Conservation (phyloP, 1,140 invertebrate species). For the Ptiloglossa arizonensis region DNA sequence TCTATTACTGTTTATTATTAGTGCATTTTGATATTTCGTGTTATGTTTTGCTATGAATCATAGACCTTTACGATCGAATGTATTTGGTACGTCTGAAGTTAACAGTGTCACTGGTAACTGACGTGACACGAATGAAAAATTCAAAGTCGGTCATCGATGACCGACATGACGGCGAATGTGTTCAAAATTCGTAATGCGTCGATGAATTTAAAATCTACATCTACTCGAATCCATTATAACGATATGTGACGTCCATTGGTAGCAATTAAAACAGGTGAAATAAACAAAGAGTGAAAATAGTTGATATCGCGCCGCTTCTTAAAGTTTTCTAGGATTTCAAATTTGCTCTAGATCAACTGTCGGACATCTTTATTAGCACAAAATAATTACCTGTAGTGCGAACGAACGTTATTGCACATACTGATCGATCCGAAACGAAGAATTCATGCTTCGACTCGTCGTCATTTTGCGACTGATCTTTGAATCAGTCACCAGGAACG, state of each 20-base stretch:
- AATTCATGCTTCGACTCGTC: no score
- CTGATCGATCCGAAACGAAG: no score
- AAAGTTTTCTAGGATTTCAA: not conserved
- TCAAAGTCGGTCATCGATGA: not conserved
- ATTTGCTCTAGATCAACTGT: constrained; percentile 9
- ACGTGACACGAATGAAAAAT: not conserved
- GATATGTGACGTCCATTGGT: not conserved
- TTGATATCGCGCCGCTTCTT: not conserved
- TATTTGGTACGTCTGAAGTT: not conserved
- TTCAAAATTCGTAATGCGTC: not conserved
- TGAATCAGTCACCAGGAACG: no score
- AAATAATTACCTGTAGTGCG: constrained; percentile 13
- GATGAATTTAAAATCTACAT: not conserved
- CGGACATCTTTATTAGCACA: not conserved
- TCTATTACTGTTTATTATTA: no score
- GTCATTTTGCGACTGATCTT: no score
- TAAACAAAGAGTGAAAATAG: not conserved
- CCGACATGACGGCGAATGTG: not conserved
- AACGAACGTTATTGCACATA: constrained; percentile 6
- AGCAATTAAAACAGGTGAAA: not conserved
- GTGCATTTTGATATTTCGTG: no score
- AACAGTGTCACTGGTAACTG: not conserved
- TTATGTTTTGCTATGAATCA: no score
- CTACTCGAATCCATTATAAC: not conserved
- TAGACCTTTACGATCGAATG: no score